A percentile compares a stretch with the other conserved stretches of the same genome.
Evolutionary conservation across 2,797 vertebrate genomes (phyloP).

Genomic region (Rallus crepitans): DNA sequence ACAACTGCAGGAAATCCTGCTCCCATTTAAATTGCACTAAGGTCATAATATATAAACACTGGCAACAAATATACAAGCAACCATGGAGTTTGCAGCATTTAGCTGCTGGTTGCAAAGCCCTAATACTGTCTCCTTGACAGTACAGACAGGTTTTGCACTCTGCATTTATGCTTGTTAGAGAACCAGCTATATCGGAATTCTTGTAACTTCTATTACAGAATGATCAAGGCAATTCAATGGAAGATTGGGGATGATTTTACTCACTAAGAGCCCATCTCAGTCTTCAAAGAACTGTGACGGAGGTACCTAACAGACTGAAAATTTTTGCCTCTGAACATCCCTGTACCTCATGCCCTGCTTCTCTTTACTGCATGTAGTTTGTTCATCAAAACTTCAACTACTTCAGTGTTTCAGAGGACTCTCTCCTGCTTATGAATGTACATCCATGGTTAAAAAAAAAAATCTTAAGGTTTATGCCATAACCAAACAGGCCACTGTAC

Average conservation of each 20-base stretch:
- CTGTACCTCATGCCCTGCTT: background rate
- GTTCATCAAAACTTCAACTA: background rate
- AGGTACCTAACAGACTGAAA: background rate
- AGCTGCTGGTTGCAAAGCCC: background rate
- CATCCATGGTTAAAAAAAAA: background rate
- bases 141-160: background rate
- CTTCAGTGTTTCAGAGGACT: background rate
- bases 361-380: background rate
- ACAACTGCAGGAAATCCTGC: background rate
- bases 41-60: background rate
- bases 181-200: background rate
- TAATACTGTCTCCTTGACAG: background rate
- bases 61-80: background rate
- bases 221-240: background rate
- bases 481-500: background rate
- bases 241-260: background rate
- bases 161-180: background rate
- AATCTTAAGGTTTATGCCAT: background rate
- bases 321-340: background rate
- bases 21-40: background rate
- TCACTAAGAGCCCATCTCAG: background rate
- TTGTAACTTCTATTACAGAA: background rate
- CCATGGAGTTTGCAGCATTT: background rate
- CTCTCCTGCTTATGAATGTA: background rate
- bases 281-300: background rate